Evolutionary conservation across 1,140 invertebrate genomes (phyloP).

Genomic region (Drosophila pseudoobscura): DNA sequence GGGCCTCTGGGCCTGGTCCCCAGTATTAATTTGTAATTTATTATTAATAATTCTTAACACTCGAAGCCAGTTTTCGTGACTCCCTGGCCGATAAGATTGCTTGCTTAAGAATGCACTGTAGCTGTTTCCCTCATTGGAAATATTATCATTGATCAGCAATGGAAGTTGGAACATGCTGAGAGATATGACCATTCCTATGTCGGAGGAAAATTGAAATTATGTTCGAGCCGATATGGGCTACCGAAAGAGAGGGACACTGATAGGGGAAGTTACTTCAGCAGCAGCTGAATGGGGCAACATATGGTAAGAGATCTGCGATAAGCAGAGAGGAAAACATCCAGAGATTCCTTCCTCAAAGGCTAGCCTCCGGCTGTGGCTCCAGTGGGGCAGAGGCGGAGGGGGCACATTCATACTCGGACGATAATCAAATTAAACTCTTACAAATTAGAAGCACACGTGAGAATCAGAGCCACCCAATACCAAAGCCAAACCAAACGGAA

Average conservation of each 20-base stretch:
- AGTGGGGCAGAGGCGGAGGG: not conserved
- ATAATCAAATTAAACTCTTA: conserved; percentile 58
- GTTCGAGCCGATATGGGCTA: conserved; percentile 40
- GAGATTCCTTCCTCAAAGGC: not conserved
- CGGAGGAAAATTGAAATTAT: conserved; percentile 46
- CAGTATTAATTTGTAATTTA: conserved; percentile 76
- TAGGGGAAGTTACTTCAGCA: conserved; percentile 13
- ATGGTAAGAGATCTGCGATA: not conserved
- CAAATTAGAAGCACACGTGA: conserved; percentile 56
- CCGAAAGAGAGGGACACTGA: conserved; percentile 26
- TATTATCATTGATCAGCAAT: conserved; percentile 68
- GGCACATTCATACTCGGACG: conserved; percentile 15
- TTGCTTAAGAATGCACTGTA: conserved; percentile 4
- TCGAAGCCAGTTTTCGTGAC: conserved; percentile 42
- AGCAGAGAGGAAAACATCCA: not conserved
- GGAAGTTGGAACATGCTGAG: conserved; percentile 9
- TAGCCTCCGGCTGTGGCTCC: not conserved
- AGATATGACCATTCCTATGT: conserved; percentile 36
- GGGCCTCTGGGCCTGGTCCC: not conserved
- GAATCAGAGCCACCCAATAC: conserved; percentile 12
- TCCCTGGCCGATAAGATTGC: conserved; percentile 58
- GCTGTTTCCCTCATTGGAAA: conserved; percentile 50
- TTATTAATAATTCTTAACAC: conserved; percentile 79
- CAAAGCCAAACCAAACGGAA: conserved; percentile 38
- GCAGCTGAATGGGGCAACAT: not conserved